A percentile compares a stretch with the other conserved stretches of the same genome.
phyloP scores from a whole-genome alignment of 2,888 invertebrate species.

The Pherbina coryleti region DNA sequence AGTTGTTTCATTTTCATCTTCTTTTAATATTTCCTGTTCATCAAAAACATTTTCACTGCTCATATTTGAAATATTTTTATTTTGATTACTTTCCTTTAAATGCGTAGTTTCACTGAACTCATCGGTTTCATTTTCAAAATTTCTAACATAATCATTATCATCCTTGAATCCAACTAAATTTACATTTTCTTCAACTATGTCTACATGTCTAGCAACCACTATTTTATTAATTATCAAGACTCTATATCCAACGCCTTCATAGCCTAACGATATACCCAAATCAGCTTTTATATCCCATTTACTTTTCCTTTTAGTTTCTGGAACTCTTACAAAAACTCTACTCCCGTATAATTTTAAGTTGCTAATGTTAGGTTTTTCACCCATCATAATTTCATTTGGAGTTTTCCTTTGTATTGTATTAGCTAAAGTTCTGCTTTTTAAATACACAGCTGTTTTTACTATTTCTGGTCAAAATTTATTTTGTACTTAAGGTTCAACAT shows the following conservation, averaged over 20 bases:
- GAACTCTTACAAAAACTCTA: constrained; percentile 29
- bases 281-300: constrained; percentile 24
- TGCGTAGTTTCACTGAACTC: constrained; percentile 34
- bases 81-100: too few species aligned
- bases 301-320: constrained; percentile 22
- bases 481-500: too few species aligned
- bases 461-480: too few species aligned
- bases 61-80: too few species aligned
- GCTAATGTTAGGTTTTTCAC: too few species aligned
- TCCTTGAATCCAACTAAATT: constrained; percentile 47
- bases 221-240: constrained; percentile 29
- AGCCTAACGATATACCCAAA: constrained; percentile 35
- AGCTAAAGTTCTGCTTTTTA: too few species aligned
- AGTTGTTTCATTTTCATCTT: too few species aligned
- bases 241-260: constrained; percentile 29
- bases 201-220: constrained; percentile 34
- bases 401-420: too few species aligned
- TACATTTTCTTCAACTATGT: constrained; percentile 51
- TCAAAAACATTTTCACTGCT: too few species aligned
- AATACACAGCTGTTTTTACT: too few species aligned
- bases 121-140: constrained; percentile 45
- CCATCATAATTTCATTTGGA: too few species aligned
- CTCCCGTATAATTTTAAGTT: constrained; percentile 23
- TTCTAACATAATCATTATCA: constrained; percentile 1
- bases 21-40: too few species aligned